Evolutionary conservation across 2,113 vertebrate species (phyloP).

Genomic region (Phylloscopus trochilus): DNA sequence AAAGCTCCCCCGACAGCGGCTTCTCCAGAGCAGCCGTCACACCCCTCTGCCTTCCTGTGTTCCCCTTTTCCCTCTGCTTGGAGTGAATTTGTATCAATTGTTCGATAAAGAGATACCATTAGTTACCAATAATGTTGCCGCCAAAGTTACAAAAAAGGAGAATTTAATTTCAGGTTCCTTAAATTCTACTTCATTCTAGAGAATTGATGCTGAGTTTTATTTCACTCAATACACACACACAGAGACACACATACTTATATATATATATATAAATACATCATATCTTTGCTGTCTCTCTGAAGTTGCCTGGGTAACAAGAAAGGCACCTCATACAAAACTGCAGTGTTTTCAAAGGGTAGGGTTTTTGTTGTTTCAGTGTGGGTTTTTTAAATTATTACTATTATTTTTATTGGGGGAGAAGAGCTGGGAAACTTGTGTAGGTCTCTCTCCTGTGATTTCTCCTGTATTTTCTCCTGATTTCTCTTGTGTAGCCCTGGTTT

Average conservation of each 20-base stretch:
- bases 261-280: neutral
- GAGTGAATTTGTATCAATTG: too few relatives aligned
- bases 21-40: neutral
- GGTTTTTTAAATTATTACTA: fast-evolving
- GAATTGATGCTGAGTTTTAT: neutral
- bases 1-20: fast-evolving
- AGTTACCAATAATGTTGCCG: neutral
- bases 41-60: fast-evolving
- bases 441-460: neutral
- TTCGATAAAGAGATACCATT: too few relatives aligned
- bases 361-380: neutral
- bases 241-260: neutral
- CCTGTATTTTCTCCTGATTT: neutral
- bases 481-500: neutral
- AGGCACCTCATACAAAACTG: neutral
- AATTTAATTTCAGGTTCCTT: neutral
- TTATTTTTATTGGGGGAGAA: neutral
- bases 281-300: neutral
- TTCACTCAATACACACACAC: neutral
- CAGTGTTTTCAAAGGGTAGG: neutral
- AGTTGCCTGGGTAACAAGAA: slow-evolving; percentile 29
- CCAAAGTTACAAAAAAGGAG: neutral
- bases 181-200: neutral
- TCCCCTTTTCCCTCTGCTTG: fast-evolving
- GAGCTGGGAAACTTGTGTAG: neutral